Evolutionary conservation across 2,888 invertebrate species (phyloP), one percentile per base, ranked within the genome.

Genomic region (Seira ritae): DNA sequence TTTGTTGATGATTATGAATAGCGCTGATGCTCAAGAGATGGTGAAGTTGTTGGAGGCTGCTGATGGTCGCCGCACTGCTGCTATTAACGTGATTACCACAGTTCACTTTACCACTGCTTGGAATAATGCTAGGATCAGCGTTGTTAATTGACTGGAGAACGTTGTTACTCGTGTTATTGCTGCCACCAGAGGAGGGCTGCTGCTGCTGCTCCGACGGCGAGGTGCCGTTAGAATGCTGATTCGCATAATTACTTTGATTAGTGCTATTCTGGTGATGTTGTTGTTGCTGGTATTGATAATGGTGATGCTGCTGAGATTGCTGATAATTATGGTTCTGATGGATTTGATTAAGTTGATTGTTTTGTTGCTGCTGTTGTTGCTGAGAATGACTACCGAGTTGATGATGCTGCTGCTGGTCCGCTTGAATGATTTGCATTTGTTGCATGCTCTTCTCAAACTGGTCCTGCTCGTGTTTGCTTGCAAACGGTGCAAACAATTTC

Each of bases 351-450:
- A 83, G 90, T 88, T 3, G 90, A 90, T 10, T 91, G 89, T 86
- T 91, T 92, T 66, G 92, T 88, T 6, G 92, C 92, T 87, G 92
- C 73, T 86, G 80, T 80, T 86, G 76, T 84, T 88, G 75, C 80
- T 85, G 69, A 80, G 87, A 42, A 72, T 70, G 74, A 72, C 24
- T 70, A 66, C 31, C 75, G 80, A 20, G 69, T 88, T 86, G 69
- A 65, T 80, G 85, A 60, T 89, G 89, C 90, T 85, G 90, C n/a
- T n/a, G n/a, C n/a, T n/a, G n/a, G 78, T 87, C 87, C 85, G 87
- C 81, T 72, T 85, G 84, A 74, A 89, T 87, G 76, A 88, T 87
- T 86, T 88, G 88, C 87, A 88, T 87, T 84, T 89, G 88, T 78
- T 89, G 87, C 82, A 89, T 85, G 75, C 86, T 86, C 76, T 85